Evolutionary conservation across 2,797 vertebrate species (phyloP), one percentile per base, ranked within the genome.

Genomic region (Bovichtus variegatus): DNA sequence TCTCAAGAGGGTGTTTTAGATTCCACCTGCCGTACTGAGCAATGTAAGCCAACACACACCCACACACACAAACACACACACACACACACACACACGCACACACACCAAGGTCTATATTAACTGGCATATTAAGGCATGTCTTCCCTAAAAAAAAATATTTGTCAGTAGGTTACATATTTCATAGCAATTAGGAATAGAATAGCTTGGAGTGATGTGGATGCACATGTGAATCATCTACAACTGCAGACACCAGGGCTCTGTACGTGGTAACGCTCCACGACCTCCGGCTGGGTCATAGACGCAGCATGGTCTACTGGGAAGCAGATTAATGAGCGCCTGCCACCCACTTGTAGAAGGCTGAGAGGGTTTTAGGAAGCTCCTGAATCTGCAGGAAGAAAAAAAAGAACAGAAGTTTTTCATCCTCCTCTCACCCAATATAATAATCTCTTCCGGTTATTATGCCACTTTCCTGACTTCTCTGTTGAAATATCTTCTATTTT

Each of bases 1-100:
- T 38, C 27, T 76, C 13, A 7, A 6, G 29, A 49, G 62, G 74
- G 9, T 6, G 23, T 65, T 67, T 80, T 36, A 62, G n/a, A 47
- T 74, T 59, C 47, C 15, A 68, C 29, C 13, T 53, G 74, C 51
- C 38, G 31, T 19, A 38, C 4, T 1, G 5, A 60, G 19, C 10
- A 49, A 8, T 18, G 9, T 11, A 11, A 50, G 23, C 46, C 29
- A 16, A 9, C 27, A 46, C 60, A 41, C 27, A 55, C 57, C 8
- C 9, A 23, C 55, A 55, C 57, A 8, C 9, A 23, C 55, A 59
- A 55, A 47, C 41, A 23, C 54, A 4, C 18, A n/a, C n/a, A n/a
- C n/a, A n/a, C n/a, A n/a, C n/a, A n/a, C n/a, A n/a, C n/a, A n/a
- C n/a, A n/a, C n/a, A n/a, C n/a, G n/a, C 31, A 58, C 5, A 23